Evolutionary conservation across 2,888 invertebrate species (phyloP).

Genomic region (Tipula lateralis): DNA sequence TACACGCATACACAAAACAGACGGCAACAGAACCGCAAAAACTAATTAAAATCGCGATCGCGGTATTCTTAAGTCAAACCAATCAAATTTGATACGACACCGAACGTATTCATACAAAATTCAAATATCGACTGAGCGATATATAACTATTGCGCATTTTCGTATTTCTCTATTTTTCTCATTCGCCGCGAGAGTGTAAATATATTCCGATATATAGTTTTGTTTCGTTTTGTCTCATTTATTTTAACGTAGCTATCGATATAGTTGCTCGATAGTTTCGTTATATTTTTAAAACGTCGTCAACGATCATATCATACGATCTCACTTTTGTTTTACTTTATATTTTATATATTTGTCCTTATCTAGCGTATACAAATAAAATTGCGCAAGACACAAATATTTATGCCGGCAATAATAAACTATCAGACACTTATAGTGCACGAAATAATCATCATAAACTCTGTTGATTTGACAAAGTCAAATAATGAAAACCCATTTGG

Average conservation of each 20-base stretch:
- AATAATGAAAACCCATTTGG: too few species aligned
- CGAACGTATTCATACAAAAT: neutral
- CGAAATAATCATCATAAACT: neutral
- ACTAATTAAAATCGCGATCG: neutral
- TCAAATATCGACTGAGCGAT: neutral
- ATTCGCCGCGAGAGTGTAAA: neutral
- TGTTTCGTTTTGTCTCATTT: neutral
- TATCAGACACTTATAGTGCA: neutral
- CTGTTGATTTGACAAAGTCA: too few species aligned
- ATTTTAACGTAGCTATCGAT: too few species aligned
- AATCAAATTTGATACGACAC: neutral
- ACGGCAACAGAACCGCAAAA: neutral
- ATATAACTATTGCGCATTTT: constrained; percentile 13
- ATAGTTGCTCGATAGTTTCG: neutral
- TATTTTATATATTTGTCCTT: neutral
- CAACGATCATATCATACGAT: neutral
- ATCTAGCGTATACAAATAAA: neutral
- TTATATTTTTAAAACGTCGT: neutral
- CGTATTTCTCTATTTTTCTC: neutral
- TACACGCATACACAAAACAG: neutral
- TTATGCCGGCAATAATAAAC: neutral
- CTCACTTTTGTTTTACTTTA: neutral
- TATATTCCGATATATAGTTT: neutral
- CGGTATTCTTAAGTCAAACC: neutral
- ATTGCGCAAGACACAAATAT: neutral